Conservation (phyloP, 1,140 invertebrate genomes). For the Colletes latitarsis region DNA sequence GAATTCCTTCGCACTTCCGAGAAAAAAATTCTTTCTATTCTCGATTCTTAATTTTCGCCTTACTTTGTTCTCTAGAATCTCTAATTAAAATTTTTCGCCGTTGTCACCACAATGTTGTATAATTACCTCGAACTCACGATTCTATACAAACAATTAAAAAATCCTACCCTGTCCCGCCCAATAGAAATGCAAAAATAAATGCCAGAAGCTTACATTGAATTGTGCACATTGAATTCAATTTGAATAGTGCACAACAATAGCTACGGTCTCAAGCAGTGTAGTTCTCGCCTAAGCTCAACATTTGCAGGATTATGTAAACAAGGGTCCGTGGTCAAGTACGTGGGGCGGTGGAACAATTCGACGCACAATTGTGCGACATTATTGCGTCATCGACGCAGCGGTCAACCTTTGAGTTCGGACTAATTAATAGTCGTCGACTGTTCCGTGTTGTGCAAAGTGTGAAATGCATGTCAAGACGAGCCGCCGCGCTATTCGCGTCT, state of each 20-base stretch:
- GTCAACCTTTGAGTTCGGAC: neutral
- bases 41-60: too few relatives aligned
- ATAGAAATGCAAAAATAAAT: too few relatives aligned
- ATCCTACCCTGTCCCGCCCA: too few relatives aligned
- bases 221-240: neutral
- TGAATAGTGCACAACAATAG: conserved; percentile 6
- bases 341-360: neutral
- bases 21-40: too few relatives aligned
- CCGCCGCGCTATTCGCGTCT: neutral
- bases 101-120: too few relatives aligned
- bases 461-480: neutral
- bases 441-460: neutral
- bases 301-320: conserved; percentile 24
- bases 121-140: too few relatives aligned
- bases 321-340: neutral
- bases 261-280: neutral
- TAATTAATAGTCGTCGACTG: neutral
- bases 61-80: too few relatives aligned
- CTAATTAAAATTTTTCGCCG: too few relatives aligned
- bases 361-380: neutral
- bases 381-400: too few relatives aligned
- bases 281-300: neutral
- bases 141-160: too few relatives aligned
- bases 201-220: too few relatives aligned
- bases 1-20: too few relatives aligned